phyloP scores from a whole-genome alignment of 2,888 invertebrate species.

The Therioaphis trifolii region DNA sequence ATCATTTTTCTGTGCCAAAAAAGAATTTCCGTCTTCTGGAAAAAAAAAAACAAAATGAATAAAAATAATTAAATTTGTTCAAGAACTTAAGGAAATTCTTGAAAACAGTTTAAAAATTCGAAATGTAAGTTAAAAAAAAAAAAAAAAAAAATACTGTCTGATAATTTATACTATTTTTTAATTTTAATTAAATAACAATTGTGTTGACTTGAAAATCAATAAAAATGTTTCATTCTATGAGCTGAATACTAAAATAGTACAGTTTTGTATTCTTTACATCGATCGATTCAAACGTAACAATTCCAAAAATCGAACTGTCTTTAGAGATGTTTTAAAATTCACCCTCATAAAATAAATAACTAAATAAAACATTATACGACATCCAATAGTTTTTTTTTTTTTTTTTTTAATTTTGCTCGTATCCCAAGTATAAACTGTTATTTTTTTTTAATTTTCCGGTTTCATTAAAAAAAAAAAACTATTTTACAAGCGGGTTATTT shows the following conservation, averaged over 20 bases:
- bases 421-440: background rate
- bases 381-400: background rate
- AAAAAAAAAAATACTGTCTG: too few species aligned
- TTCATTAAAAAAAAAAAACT: background rate
- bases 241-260: background rate
- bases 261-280: too few species aligned
- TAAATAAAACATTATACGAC: background rate
- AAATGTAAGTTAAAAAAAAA: too few species aligned
- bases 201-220: background rate
- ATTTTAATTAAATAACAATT: too few species aligned
- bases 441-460: background rate
- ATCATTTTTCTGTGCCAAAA: too few species aligned
- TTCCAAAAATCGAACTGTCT: background rate
- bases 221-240: background rate
- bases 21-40: too few species aligned
- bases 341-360: background rate
- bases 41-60: too few species aligned
- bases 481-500: background rate
- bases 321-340: background rate
- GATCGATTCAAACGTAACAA: background rate
- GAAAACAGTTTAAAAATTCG: too few species aligned
- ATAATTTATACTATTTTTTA: too few species aligned
- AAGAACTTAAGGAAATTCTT: too few species aligned
- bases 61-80: too few species aligned
- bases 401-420: background rate